These are phyloP conservation scores for Tragelaphus eurycerus DNA, from an alignment of 2,797 vertebrate genomes.

Conservation along the genomic window DNA sequence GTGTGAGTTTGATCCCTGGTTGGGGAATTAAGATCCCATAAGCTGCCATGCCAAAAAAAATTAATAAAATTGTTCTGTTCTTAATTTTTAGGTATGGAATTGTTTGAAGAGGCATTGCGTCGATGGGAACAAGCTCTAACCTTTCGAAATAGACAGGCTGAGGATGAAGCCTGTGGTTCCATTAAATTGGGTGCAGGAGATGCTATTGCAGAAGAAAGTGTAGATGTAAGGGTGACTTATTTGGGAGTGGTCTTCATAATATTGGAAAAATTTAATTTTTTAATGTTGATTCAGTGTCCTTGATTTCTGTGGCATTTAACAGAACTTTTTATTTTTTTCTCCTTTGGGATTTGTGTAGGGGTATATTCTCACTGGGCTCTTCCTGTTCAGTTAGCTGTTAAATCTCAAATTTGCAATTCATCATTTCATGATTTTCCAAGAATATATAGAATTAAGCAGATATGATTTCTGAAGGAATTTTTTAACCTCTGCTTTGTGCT, in stretches of 20 bases:
- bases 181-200: constrained; percentile 93
- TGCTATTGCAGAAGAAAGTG: constrained; percentile 92
- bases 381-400: constrained; percentile 12
- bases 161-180: constrained; percentile 90
- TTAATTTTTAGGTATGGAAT: constrained; percentile 91
- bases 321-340: not conserved
- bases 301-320: not conserved
- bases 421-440: not conserved
- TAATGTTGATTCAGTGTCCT: not conserved
- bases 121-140: constrained; percentile 96
- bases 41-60: not conserved
- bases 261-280: not conserved
- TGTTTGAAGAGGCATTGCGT: constrained; percentile 95
- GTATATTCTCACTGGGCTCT: not conserved
- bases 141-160: constrained; percentile 89
- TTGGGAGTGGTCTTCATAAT: not conserved
- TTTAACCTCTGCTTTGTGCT: not conserved
- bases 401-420: not conserved
- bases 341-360: not conserved
- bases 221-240: constrained; percentile 86
- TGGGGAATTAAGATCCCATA: not conserved
- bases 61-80: not conserved
- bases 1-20: not conserved
- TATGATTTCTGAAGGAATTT: not conserved
- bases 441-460: not conserved